Evolutionary conservation across 2,797 vertebrate species (phyloP).

Genomic region (Acanthiza pusilla): DNA sequence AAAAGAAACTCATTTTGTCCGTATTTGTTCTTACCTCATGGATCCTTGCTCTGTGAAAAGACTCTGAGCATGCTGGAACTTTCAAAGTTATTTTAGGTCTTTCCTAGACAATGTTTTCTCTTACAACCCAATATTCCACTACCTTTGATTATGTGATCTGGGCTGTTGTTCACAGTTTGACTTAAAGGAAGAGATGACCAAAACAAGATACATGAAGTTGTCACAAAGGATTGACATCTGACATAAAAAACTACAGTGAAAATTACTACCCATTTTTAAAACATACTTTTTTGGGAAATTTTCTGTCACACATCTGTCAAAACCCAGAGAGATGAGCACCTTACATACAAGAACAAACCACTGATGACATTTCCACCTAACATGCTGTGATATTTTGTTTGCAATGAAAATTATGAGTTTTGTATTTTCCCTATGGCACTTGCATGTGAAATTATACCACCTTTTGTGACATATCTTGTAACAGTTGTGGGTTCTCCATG

Average conservation of each 20-base stretch:
- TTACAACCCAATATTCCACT: neutral
- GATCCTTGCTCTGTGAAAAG: neutral
- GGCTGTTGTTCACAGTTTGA: neutral
- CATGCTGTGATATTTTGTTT: neutral
- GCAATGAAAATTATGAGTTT: neutral
- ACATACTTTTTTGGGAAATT: neutral
- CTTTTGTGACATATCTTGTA: neutral
- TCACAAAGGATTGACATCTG: neutral
- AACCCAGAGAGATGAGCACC: neutral
- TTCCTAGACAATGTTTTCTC: neutral
- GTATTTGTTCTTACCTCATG: neutral
- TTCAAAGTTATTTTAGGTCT: neutral
- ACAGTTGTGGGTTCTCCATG: neutral
- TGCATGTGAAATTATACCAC: neutral
- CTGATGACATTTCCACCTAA: neutral
- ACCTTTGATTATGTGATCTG: neutral
- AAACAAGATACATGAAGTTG: neutral
- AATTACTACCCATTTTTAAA: neutral
- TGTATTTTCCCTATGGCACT: neutral
- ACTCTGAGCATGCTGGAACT: neutral
- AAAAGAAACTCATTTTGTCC: neutral
- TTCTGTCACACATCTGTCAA: neutral
- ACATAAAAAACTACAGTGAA: neutral
- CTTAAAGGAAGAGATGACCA: neutral
- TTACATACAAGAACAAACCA: neutral